Evolutionary conservation across 2,113 vertebrate genomes (phyloP), one percentile per base, ranked within the genome.

Genomic region (Poicephalus meyeri): DNA sequence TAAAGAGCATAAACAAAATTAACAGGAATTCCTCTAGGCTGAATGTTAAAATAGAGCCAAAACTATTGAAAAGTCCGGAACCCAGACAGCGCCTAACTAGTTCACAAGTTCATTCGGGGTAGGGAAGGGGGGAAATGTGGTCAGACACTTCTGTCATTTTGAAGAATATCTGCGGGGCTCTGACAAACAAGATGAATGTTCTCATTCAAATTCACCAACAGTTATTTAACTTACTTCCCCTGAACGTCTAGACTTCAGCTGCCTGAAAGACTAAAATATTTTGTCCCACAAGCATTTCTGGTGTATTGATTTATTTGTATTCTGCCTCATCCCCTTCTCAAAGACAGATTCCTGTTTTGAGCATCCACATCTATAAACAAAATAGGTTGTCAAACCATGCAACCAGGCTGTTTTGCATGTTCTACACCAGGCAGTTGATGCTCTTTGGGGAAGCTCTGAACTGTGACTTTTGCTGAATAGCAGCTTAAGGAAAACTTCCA

Each of bases 121-220:
- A 91, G 87, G 76, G 77, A 97, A 85, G 81, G 69, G 80, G 91
- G 96, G 95, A 97, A 98, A 96, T 97, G 96, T 76, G 81, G 84
- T 96, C 96, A 98, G 96, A 95, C 72, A 37, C 80, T 95, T 94
- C 93, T 95, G 91, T 96, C 91, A 64, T 78, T 80, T 96, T 97
- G 86, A 97, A 98, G 96, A 96, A 91, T 95, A 97, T 96, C 94
- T 88, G 70, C 68, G 76, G 74, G 91, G 49, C 88, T 95, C 93
- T 97, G 95, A 96, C 93, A 96, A 94, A 91, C 76, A 96, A 97
- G 96, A 98, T 96, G 44, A 96, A 97, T 97, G 96, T 96, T 97
- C 96, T 96, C 95, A 98, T 98, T 97, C 97, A 98, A 97, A 97
- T 65, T 60, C 24, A 95, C 71, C 58, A 95, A 63, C 81, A 96